These are phyloP conservation scores for Onychomys arenicola DNA, from an alignment of 2,797 vertebrate species.

Conservation along the genomic window DNA sequence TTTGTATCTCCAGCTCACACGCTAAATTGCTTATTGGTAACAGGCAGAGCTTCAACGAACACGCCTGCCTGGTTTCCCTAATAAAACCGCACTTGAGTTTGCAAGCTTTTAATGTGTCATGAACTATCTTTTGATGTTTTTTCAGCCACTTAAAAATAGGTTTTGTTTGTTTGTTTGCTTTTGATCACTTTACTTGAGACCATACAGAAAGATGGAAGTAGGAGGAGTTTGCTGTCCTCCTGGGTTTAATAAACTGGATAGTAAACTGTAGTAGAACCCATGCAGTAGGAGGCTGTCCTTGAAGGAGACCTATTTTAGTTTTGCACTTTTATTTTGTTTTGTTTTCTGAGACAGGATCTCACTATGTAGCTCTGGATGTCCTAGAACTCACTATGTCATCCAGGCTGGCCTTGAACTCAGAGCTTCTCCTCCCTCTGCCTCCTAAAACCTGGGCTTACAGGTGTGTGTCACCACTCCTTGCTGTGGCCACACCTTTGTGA, in stretches of 20 bases:
- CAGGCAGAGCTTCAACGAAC: rapidly evolving
- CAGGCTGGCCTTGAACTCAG: background rate
- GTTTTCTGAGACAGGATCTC: background rate
- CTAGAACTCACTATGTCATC: background rate
- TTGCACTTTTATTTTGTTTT: no score
- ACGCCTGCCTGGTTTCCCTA: background rate
- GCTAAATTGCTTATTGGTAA: background rate
- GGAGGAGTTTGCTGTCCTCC: background rate
- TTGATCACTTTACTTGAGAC: background rate
- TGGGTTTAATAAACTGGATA: background rate
- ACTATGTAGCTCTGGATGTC: background rate
- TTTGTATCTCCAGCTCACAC: background rate
- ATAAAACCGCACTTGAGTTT: slow-evolving; percentile 18
- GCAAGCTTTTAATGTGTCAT: background rate
- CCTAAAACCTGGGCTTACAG: background rate
- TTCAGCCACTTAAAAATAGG: slow-evolving; percentile 7
- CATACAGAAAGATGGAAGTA: background rate
- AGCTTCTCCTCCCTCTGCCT: background rate
- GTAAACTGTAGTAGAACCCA: background rate
- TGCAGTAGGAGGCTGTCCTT: background rate
- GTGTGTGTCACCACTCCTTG: background rate
- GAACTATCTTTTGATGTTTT: background rate
- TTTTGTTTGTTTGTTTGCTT: background rate
- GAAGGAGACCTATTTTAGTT: background rate
- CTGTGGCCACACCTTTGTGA: background rate